A percentile compares a stretch with the other conserved stretches of the same genome.
Evolutionary conservation across 2,797 vertebrate species (phyloP).

Genomic region (Sandelia bainsii): DNA sequence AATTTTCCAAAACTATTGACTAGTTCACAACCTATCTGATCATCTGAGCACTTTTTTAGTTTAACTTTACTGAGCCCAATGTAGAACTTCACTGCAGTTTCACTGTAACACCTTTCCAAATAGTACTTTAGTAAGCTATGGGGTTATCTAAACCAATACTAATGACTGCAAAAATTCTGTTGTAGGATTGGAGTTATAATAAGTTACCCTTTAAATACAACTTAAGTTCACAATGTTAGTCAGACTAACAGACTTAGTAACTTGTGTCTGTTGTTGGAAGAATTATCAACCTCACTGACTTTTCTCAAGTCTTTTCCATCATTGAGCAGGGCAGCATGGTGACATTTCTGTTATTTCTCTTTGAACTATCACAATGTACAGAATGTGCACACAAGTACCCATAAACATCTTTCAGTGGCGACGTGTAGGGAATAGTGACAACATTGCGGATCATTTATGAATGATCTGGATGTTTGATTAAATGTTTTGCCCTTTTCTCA

Average conservation of each 20-base stretch:
- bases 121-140: neutral
- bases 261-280: neutral
- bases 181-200: neutral
- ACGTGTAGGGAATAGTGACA: neutral
- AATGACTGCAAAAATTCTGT: neutral
- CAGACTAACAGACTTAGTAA: too few species aligned
- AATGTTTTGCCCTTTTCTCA: neutral
- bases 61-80: too few species aligned
- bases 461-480: neutral
- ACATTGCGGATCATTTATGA: neutral
- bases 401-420: too few species aligned
- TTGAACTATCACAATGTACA: neutral
- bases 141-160: neutral
- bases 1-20: neutral
- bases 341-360: neutral
- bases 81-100: too few species aligned
- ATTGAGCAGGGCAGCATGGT: too few species aligned
- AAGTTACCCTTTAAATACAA: neutral
- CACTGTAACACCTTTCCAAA: too few species aligned
- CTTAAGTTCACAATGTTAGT: too few species aligned
- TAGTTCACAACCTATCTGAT: neutral
- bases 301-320: neutral
- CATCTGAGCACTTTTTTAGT: neutral
- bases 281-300: neutral
- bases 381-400: neutral